Conservation (phyloP, 2,888 invertebrate species). For the Epirrita christyi region DNA sequence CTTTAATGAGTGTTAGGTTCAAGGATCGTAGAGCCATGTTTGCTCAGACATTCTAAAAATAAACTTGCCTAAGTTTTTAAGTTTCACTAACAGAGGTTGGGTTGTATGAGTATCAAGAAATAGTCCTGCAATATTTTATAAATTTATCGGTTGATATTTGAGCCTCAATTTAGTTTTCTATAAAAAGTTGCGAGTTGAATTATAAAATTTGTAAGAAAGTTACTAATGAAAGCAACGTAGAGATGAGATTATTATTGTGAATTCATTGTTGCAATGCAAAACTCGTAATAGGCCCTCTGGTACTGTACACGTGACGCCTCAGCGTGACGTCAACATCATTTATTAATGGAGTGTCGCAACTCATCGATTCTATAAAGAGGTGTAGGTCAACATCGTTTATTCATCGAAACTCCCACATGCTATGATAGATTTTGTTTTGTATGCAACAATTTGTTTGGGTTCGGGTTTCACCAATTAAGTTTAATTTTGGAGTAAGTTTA, state of each 20-base stretch:
- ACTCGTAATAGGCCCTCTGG: too few species aligned
- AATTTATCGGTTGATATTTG: too few species aligned
- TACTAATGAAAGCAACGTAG: too few species aligned
- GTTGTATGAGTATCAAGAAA: too few species aligned
- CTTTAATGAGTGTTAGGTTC: conserved; percentile 35
- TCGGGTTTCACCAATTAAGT: not conserved
- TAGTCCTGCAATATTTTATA: too few species aligned
- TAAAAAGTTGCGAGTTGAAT: too few species aligned
- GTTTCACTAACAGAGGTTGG: not conserved
- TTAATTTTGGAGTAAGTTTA: too few species aligned
- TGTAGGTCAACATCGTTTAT: conserved; percentile 51
- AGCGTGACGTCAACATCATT: conserved; percentile 42
- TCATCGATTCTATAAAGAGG: conserved; percentile 42
- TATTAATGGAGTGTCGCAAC: conserved; percentile 44
- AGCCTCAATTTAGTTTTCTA: too few species aligned
- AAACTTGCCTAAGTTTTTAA: conserved; percentile 1
- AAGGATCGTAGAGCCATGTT: conserved; percentile 6
- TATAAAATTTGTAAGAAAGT: too few species aligned
- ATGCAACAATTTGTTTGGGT: conserved; percentile 5
- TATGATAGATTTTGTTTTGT: conserved; percentile 20
- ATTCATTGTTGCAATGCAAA: too few species aligned
- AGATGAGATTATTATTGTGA: too few species aligned
- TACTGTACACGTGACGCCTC: too few species aligned
- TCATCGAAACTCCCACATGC: conserved; percentile 51
- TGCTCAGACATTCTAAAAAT: conserved; percentile 10